Conservation (phyloP, 2,888 invertebrate genomes). For the Notodonta dromedarius region DNA sequence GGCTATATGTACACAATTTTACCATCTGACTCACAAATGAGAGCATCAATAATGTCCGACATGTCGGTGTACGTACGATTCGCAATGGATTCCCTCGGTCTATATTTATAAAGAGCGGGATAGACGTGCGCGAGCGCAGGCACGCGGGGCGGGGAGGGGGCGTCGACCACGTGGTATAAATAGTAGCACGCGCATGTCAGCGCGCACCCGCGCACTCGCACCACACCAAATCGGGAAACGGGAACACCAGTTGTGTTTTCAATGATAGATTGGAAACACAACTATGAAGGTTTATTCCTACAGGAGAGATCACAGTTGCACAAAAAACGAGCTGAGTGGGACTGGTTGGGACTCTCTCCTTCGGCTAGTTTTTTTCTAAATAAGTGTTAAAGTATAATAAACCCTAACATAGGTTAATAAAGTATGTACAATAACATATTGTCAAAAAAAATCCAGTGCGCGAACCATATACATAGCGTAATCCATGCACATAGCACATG, state of each 20-base stretch:
- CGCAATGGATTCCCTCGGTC: slow-evolving; percentile 72
- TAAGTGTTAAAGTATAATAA: too few species aligned
- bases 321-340: too few species aligned
- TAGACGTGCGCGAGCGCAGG: slow-evolving; percentile 37
- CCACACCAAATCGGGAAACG: slow-evolving; percentile 79
- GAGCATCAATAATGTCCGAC: slow-evolving; percentile 47
- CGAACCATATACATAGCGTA: too few species aligned
- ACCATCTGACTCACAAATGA: slow-evolving; percentile 50
- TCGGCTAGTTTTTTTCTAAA: too few species aligned
- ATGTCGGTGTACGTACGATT: slow-evolving; percentile 49
- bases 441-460: too few species aligned
- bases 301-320: too few species aligned
- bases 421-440: too few species aligned
- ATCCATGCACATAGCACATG: too few species aligned
- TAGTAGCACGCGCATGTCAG: slow-evolving; percentile 74
- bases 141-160: slow-evolving; percentile 26
- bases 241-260: slow-evolving; percentile 45
- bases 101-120: slow-evolving; percentile 70
- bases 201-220: slow-evolving; percentile 53
- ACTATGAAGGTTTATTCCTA: too few species aligned
- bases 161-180: slow-evolving; percentile 74
- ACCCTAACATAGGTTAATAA: too few species aligned
- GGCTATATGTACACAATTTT: slow-evolving; percentile 42
- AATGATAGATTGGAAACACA: slow-evolving; percentile 6
- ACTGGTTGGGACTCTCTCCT: too few species aligned